Evolutionary conservation across 2,113 vertebrate genomes (phyloP), one percentile per base, ranked within the genome.

Genomic region (Nannobrachium achirus): DNA sequence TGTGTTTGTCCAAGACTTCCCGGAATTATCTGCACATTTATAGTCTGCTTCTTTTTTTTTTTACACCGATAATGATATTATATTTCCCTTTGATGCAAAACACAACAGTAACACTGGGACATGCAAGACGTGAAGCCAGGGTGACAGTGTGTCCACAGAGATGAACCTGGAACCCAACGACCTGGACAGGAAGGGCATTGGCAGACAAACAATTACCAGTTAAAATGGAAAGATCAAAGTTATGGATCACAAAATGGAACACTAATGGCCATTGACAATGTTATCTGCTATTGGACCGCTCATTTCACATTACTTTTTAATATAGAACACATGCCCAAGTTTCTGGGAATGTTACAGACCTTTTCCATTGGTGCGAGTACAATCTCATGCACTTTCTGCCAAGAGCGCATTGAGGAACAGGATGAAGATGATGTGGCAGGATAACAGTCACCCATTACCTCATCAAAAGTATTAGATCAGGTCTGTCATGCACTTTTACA

Each of bases 81-180:
- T 10, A 56, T 69, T 59, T 67, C 44, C 45, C 65, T 7, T 81
- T 33, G 1, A 67, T 79, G 68, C 60, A 57, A 38, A 63, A 46
- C 25, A 69, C 57, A 56, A 71, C 63, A 68, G 69, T 40, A 41
- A 62, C 57, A 80, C n/a, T 60, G 59, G 64, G 63, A 77, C 85
- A 82, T 81, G 81, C 79, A 78, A 73, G 58, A 62, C 16, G 16
- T 15, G 13, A 38, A 65, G 19, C 48, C 44, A 67, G 42, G 48
- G 38, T 14, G n/a, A 66, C 45, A 60, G 33, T 0, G 1, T 61
- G 56, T 65, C 7, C 44, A 44, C 41, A 56, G 40, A 59, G 33
- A 39, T 40, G 55, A 16, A 62, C 33, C 20, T 11, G 6, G 14
- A 52, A 61, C 46, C 66, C 61, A 48, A 64, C 63, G 13, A 66